Evolutionary conservation across 2,888 invertebrate genomes (phyloP).

Genomic region (Subacronicta megacephala): DNA sequence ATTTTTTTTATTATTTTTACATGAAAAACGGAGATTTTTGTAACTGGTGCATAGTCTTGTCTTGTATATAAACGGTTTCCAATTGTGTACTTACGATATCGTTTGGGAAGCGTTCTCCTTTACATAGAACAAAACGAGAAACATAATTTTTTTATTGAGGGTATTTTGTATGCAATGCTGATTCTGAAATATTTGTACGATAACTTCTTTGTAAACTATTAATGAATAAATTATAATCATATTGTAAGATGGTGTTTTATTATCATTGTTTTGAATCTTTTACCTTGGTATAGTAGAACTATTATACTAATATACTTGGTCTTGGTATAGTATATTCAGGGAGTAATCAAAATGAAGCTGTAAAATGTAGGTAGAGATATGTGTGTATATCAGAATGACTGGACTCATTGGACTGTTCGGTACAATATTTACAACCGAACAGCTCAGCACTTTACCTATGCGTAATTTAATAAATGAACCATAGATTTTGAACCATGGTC

Average conservation of each 20-base stretch:
- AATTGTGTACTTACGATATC: conserved; percentile 63
- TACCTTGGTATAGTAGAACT: no score
- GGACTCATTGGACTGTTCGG: no score
- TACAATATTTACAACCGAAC: no score
- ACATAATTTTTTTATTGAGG: conserved; percentile 46
- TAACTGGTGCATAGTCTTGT: conserved; percentile 77
- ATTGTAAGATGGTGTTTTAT: conserved; percentile 81
- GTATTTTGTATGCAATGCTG: conserved; percentile 66
- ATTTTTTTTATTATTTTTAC: conserved; percentile 58
- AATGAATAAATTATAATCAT: conserved; percentile 89
- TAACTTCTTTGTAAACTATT: conserved; percentile 89
- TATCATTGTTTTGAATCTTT: conserved; percentile 28
- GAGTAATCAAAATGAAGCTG: no score
- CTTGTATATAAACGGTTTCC: conserved; percentile 74
- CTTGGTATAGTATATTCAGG: no score
- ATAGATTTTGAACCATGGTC: no score
- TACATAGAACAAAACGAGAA: conserved; percentile 69
- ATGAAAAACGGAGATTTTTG: conserved; percentile 56
- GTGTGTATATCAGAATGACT: no score
- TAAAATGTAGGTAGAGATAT: no score
- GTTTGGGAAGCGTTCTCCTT: conserved; percentile 61
- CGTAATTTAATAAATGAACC: no score
- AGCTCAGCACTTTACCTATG: no score
- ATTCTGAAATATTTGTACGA: conserved; percentile 85
- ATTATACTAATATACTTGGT: no score